Evolutionary conservation across 2,888 invertebrate species (phyloP).

Genomic region (Ditula angustiorana): DNA sequence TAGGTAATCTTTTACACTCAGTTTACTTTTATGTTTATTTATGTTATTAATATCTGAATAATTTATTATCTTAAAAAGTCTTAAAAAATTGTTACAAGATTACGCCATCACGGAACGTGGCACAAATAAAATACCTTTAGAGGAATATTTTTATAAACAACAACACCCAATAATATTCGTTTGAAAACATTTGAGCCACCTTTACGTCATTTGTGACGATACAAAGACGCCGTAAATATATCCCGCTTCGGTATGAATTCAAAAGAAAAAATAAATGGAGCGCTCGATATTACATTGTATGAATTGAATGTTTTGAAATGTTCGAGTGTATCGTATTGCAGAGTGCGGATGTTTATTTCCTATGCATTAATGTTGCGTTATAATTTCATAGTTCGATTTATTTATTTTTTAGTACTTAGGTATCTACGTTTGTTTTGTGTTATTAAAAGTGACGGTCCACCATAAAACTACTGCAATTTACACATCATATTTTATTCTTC

Average conservation of each 20-base stretch:
- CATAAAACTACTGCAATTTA: no score
- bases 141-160: background rate
- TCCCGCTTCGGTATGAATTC: slow-evolving; percentile 3
- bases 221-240: slow-evolving; percentile 30
- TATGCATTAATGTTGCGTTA: background rate
- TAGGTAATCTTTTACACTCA: no score
- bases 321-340: slow-evolving; percentile 20
- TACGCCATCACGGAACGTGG: background rate
- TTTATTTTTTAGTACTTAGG: background rate
- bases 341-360: background rate
- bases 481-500: no score
- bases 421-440: background rate
- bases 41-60: no score
- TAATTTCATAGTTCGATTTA: background rate
- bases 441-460: background rate
- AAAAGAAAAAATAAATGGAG: slow-evolving; percentile 16
- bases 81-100: background rate
- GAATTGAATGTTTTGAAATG: slow-evolving; percentile 16
- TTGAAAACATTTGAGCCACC: slow-evolving; percentile 21
- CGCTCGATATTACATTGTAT: slow-evolving; percentile 6
- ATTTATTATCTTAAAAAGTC: no score
- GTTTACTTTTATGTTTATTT: no score
- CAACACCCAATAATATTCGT: slow-evolving; percentile 13
- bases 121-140: background rate
- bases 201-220: slow-evolving; percentile 29